phyloP scores from a whole-genome alignment of 2,797 vertebrate genomes.

The Anguilla anguilla region DNA sequence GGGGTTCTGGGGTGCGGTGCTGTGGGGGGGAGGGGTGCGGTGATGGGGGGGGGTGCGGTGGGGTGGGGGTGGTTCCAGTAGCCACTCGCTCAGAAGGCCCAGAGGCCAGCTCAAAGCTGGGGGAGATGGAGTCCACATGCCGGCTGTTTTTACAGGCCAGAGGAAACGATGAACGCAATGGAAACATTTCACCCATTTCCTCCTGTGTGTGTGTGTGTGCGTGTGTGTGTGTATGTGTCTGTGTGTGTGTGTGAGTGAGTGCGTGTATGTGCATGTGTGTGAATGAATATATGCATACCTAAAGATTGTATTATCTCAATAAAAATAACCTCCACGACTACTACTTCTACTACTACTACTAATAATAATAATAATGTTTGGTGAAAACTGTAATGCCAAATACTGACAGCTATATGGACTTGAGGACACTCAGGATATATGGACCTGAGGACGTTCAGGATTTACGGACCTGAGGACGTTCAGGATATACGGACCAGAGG shows the following conservation, averaged over 20 bases:
- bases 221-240: constrained; percentile 56
- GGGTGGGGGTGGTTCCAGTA: constrained; percentile 35
- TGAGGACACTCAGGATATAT: constrained; percentile 33
- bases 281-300: constrained; percentile 25
- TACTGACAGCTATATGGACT: background rate
- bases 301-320: constrained; percentile 34
- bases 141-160: constrained; percentile 72
- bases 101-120: constrained; percentile 59
- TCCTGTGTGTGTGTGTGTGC: constrained; percentile 51
- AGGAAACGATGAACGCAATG: constrained; percentile 71
- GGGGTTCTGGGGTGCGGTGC: no score
- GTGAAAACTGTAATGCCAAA: background rate
- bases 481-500: constrained; percentile 20
- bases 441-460: constrained; percentile 35
- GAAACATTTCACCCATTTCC: constrained; percentile 64
- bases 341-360: background rate
- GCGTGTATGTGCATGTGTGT: constrained; percentile 46
- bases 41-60: no score
- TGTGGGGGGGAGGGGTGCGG: no score
- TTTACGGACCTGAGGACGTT: constrained; percentile 34
- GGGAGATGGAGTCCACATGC: constrained; percentile 77
- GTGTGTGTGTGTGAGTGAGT: constrained; percentile 51
- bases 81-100: constrained; percentile 46
- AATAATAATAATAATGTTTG: background rate
- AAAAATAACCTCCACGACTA: constrained; percentile 34